A percentile compares a stretch with the other conserved stretches of the same genome.
phyloP scores from a whole-genome alignment of 2,888 invertebrate genomes.

The Nephrocerus scutellatus region DNA sequence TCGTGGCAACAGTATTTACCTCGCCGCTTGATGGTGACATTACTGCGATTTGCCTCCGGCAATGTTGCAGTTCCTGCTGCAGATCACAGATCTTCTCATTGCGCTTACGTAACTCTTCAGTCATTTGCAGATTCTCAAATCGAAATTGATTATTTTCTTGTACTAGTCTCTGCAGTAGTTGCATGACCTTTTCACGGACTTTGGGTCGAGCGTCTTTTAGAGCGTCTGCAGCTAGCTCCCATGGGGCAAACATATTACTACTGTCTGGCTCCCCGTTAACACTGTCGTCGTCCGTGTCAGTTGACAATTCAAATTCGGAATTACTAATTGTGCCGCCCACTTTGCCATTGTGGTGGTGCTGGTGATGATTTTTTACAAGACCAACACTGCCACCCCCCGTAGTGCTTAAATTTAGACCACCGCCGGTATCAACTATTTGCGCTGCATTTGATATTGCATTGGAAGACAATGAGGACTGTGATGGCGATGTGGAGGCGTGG shows the following conservation, averaged over 20 bases:
- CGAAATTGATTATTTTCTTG: conserved; percentile 45
- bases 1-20: conserved; percentile 4
- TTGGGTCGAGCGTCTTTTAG: conserved; percentile 41
- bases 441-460: conserved; percentile 21
- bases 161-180: conserved; percentile 40
- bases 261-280: conserved; percentile 46
- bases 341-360: conserved; percentile 41
- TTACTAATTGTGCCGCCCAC: no score
- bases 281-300: conserved; percentile 63
- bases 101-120: conserved; percentile 40
- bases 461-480: conserved; percentile 26
- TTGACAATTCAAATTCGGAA: conserved; percentile 64
- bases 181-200: conserved; percentile 43
- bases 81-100: conserved; percentile 43
- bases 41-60: conserved; percentile 33
- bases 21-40: conserved; percentile 17
- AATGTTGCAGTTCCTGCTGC: conserved; percentile 40
- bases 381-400: conserved; percentile 14
- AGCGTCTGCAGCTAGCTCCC: conserved; percentile 45
- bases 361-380: conserved; percentile 31
- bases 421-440: no score
- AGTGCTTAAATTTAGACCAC: conserved; percentile 33
- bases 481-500: conserved; percentile 15
- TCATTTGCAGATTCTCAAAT: conserved; percentile 39
- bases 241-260: conserved; percentile 44